phyloP scores from a whole-genome alignment of 2,113 vertebrate species.

The Piaya cayana region DNA sequence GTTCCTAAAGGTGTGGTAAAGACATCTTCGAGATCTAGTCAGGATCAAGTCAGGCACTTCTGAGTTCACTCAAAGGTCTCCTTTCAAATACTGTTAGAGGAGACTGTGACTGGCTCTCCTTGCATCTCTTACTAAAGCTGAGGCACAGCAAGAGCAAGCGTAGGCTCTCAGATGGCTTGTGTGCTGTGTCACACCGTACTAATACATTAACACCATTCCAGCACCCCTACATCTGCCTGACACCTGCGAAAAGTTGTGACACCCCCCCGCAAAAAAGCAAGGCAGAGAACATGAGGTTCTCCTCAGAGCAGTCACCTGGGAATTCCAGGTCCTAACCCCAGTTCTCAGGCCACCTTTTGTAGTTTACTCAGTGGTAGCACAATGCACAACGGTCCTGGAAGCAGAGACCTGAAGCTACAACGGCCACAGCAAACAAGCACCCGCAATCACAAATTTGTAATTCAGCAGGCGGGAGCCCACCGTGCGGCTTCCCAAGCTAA shows the following conservation, averaged over 20 bases:
- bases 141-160: neutral
- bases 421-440: neutral
- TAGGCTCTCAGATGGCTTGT: neutral
- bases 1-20: rapidly evolving
- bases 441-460: neutral
- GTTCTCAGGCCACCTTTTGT: neutral
- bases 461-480: neutral
- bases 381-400: neutral
- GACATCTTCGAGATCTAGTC: neutral
- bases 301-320: neutral
- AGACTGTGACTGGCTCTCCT: neutral
- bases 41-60: neutral
- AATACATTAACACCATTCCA: neutral
- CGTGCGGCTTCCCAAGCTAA: neutral
- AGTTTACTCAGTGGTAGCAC: neutral
- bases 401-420: neutral
- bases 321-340: neutral
- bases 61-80: neutral
- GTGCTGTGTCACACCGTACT: neutral
- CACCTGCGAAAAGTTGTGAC: neutral
- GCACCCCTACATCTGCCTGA: neutral
- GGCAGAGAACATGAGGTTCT: neutral
- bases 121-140: neutral
- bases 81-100: neutral
- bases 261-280: neutral